Conservation (phyloP, 2,113 vertebrate genomes). For the Sporophila hypoxantha region DNA sequence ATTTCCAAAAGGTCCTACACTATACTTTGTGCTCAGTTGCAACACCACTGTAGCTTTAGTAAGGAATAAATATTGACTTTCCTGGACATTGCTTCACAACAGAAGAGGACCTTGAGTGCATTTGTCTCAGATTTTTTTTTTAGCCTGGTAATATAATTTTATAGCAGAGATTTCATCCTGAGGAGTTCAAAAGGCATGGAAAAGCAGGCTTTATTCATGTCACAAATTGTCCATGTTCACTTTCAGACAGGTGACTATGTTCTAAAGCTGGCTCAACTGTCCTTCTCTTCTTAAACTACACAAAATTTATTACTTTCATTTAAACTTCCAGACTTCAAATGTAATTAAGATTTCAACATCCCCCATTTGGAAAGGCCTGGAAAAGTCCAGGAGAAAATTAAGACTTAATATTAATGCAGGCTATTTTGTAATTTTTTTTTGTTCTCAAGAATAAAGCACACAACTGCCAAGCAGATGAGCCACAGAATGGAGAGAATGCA, state of each 20-base stretch:
- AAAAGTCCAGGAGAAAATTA: neutral
- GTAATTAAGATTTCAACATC: neutral
- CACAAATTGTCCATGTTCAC: neutral
- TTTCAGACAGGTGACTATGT: neutral
- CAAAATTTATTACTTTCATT: neutral
- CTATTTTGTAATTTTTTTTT: neutral
- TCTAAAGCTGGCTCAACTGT: neutral
- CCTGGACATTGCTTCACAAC: conserved; percentile 29
- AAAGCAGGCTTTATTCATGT: neutral
- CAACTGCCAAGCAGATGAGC: neutral
- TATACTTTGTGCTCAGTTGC: conserved; percentile 16
- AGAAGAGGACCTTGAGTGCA: conserved; percentile 21
- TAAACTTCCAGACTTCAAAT: neutral
- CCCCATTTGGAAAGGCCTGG: neutral
- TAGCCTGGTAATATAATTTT: neutral
- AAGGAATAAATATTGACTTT: conserved; percentile 59
- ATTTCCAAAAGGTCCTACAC: neutral
- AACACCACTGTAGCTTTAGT: conserved; percentile 31
- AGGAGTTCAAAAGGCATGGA: neutral
- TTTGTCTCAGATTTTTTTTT: neutral
- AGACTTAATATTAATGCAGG: neutral
- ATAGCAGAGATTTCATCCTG: neutral
- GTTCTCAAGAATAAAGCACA: neutral
- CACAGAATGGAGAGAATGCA: neutral
- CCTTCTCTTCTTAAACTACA: neutral